These are phyloP conservation scores for Melieria omissa DNA, from an alignment of 2,888 invertebrate species.

Conservation along the genomic window DNA sequence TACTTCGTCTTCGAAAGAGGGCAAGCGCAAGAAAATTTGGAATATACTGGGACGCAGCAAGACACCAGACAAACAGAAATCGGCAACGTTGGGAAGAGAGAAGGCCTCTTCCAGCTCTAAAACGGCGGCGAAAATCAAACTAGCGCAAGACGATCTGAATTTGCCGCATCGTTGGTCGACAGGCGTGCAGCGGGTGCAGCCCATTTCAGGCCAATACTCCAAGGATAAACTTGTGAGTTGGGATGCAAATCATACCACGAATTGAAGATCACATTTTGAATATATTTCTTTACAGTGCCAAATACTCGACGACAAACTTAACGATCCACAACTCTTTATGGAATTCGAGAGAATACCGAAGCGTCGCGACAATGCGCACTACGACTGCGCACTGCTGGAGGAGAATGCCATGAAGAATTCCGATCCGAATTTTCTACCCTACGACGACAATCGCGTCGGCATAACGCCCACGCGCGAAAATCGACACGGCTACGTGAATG, in stretches of 20 bases:
- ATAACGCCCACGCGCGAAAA: constrained; percentile 85
- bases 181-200: constrained; percentile 76
- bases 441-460: constrained; percentile 86
- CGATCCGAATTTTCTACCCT: constrained; percentile 79
- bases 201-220: constrained; percentile 79
- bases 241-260: neutral
- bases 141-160: constrained; percentile 67
- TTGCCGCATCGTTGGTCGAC: constrained; percentile 78
- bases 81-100: constrained; percentile 77
- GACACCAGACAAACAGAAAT: constrained; percentile 71
- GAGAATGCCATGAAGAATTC: constrained; percentile 72
- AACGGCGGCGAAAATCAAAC: constrained; percentile 58
- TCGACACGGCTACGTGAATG: constrained; percentile 91
- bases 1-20: constrained; percentile 66
- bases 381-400: constrained; percentile 77
- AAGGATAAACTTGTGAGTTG: constrained; percentile 80
- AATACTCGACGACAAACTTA: constrained; percentile 75
- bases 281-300: constrained; percentile 69
- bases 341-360: constrained; percentile 89
- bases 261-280: neutral
- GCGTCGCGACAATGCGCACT: constrained; percentile 76
- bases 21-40: constrained; percentile 76
- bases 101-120: constrained; percentile 65
- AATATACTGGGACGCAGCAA: constrained; percentile 75
- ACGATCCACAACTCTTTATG: constrained; percentile 79